Conservation (phyloP, 2,113 vertebrate species). For the Paraplagusia blochii region DNA sequence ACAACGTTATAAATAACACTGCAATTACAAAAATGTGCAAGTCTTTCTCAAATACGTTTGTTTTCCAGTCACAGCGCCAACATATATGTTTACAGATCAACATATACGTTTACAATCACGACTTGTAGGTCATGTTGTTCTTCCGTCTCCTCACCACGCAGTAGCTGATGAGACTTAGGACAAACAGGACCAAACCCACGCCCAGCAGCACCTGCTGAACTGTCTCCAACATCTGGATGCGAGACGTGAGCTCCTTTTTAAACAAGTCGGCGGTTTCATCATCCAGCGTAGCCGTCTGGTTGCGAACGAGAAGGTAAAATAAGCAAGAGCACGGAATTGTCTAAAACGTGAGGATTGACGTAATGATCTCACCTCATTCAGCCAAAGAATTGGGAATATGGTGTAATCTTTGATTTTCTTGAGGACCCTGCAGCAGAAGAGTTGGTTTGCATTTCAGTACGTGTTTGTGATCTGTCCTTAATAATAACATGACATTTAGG, state of each 20-base stretch:
- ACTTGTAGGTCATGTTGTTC: not conserved
- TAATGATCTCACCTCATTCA: slow-evolving; percentile 87
- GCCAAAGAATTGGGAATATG: slow-evolving; percentile 87
- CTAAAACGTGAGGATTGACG: not conserved
- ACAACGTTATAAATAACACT: slow-evolving; percentile 46
- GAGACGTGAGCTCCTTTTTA: slow-evolving; percentile 72
- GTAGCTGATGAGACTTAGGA: slow-evolving; percentile 71
- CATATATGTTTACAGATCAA: slow-evolving; percentile 6
- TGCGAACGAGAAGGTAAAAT: not conserved
- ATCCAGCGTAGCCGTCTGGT: slow-evolving; percentile 83
- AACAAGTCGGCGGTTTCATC: slow-evolving; percentile 83
- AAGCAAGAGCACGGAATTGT: not conserved
- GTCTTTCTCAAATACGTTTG: slow-evolving; percentile 50
- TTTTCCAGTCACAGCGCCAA: slow-evolving; percentile 39
- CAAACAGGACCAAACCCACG: slow-evolving; percentile 69
- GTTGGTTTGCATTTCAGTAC: slow-evolving; percentile 9
- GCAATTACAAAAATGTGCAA: slow-evolving; percentile 55
- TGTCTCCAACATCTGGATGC: slow-evolving; percentile 68
- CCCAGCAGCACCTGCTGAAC: slow-evolving; percentile 75
- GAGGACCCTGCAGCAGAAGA: slow-evolving; percentile 76
- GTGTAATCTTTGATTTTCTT: slow-evolving; percentile 75
- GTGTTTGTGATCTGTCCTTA: not conserved
- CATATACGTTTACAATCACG: slow-evolving; percentile 38
- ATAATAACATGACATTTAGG: not conserved
- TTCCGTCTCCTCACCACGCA: slow-evolving; percentile 65